Conservation (phyloP, 2,888 invertebrate species). For the Miltochrista miniata region DNA sequence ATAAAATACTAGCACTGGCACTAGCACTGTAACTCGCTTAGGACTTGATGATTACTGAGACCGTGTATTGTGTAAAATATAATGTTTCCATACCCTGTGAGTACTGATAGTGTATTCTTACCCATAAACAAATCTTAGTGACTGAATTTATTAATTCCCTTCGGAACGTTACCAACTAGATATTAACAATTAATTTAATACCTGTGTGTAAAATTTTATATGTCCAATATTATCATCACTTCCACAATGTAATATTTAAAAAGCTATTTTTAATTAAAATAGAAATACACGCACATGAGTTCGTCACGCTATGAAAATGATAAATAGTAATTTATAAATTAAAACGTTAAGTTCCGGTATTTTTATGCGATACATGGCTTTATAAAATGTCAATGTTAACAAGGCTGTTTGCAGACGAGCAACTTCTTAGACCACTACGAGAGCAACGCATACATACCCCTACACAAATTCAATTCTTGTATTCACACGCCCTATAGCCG, state of each 20-base stretch:
- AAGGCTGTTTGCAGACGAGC: not conserved
- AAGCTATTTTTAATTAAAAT: slow-evolving; percentile 17
- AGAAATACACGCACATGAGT: slow-evolving; percentile 6
- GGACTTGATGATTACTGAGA: too few relatives aligned
- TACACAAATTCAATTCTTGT: too few relatives aligned
- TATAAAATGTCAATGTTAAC: slow-evolving; percentile 8
- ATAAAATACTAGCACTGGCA: too few relatives aligned
- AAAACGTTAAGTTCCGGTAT: slow-evolving; percentile 10
- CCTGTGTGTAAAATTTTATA: slow-evolving; percentile 7
- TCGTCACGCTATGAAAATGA: slow-evolving; percentile 23
- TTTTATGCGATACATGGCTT: slow-evolving; percentile 7
- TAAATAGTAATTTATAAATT: slow-evolving; percentile 22
- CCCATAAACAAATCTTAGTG: slow-evolving; percentile 3
- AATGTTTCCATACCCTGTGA: too few relatives aligned
- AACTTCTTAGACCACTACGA: not conserved
- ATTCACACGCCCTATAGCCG: too few relatives aligned
- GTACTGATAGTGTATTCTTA: too few relatives aligned
- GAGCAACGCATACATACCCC: too few relatives aligned
- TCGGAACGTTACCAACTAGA: slow-evolving; percentile 6
- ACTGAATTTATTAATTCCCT: slow-evolving; percentile 27
- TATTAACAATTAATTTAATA: slow-evolving; percentile 9
- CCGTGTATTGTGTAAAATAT: too few relatives aligned
- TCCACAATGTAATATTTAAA: slow-evolving; percentile 15
- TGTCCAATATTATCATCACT: slow-evolving; percentile 25
- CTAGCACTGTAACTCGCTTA: too few relatives aligned